These are phyloP conservation scores for Polylopha cassiicola DNA, from an alignment of 2,888 invertebrate genomes.

Conservation along the genomic window DNA sequence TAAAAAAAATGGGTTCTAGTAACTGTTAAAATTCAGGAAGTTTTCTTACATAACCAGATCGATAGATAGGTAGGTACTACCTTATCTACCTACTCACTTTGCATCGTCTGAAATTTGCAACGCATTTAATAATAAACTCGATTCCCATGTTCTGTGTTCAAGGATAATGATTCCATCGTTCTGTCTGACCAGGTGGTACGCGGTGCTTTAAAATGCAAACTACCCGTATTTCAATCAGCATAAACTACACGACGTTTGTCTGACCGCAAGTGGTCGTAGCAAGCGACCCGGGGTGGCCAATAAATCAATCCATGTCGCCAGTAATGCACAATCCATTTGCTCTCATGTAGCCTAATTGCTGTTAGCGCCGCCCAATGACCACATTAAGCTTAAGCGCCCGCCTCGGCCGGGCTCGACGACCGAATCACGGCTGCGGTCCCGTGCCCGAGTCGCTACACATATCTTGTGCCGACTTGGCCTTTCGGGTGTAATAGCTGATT, in stretches of 20 bases:
- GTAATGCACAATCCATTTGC: slow-evolving; percentile 75
- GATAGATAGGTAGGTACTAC: too few relatives aligned
- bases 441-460: slow-evolving; percentile 38
- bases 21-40: too few relatives aligned
- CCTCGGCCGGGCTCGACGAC: slow-evolving; percentile 43
- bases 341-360: slow-evolving; percentile 71
- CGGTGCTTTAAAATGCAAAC: slow-evolving; percentile 15
- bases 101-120: too few relatives aligned
- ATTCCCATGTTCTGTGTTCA: too few relatives aligned
- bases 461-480: slow-evolving; percentile 51
- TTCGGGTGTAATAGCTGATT: slow-evolving; percentile 71
- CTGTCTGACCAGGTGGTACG: too few relatives aligned
- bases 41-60: too few relatives aligned
- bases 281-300: slow-evolving; percentile 35
- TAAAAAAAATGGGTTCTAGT: too few relatives aligned
- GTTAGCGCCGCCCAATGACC: slow-evolving; percentile 72
- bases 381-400: slow-evolving; percentile 63
- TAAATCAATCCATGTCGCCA: slow-evolving; percentile 73
- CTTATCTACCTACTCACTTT: too few relatives aligned
- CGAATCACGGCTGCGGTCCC: slow-evolving; percentile 22
- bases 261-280: slow-evolving; percentile 4
- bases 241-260: neutral
- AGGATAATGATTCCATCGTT: too few relatives aligned
- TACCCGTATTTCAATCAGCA: slow-evolving; percentile 9
- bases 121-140: too few relatives aligned